Conservation (phyloP, 2,113 vertebrate species). For the Phyllopteryx taeniolatus region DNA sequence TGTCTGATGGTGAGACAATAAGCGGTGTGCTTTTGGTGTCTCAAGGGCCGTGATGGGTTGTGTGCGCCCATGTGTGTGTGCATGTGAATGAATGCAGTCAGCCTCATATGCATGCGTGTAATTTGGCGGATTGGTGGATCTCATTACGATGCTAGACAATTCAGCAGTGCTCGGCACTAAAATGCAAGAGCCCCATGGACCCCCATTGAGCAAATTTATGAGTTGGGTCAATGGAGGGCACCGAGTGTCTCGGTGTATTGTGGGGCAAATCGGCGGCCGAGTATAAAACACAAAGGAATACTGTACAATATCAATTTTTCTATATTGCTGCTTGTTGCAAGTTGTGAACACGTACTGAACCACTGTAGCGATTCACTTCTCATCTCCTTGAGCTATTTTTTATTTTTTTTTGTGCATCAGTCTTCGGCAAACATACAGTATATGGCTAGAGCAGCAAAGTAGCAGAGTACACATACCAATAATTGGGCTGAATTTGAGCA, state of each 20-base stretch:
- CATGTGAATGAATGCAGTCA: background rate
- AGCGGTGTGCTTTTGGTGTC: constrained; percentile 38
- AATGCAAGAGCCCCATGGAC: constrained; percentile 3
- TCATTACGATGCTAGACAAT: constrained; percentile 50
- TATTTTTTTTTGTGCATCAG: too few species aligned
- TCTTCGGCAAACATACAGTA: too few species aligned
- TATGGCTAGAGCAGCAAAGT: too few species aligned
- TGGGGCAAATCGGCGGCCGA: constrained; percentile 12
- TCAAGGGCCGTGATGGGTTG: constrained; percentile 11
- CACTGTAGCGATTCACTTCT: background rate
- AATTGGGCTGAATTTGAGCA: too few species aligned
- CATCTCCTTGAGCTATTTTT: background rate
- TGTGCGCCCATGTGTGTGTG: background rate
- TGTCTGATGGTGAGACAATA: constrained; percentile 57
- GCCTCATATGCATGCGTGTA: constrained; percentile 34
- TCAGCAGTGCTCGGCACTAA: constrained; percentile 8
- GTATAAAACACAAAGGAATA: constrained; percentile 10
- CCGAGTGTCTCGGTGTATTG: constrained; percentile 12
- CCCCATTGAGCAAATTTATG: constrained; percentile 19
- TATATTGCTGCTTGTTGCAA: background rate
- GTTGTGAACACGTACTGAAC: background rate
- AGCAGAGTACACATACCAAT: too few species aligned
- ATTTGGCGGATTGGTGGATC: constrained; percentile 47
- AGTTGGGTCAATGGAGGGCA: constrained; percentile 10
- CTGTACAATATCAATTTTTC: background rate